Evolutionary conservation across 2,797 vertebrate genomes (phyloP), one percentile per base, ranked within the genome.

Genomic region (Channallabes apus): DNA sequence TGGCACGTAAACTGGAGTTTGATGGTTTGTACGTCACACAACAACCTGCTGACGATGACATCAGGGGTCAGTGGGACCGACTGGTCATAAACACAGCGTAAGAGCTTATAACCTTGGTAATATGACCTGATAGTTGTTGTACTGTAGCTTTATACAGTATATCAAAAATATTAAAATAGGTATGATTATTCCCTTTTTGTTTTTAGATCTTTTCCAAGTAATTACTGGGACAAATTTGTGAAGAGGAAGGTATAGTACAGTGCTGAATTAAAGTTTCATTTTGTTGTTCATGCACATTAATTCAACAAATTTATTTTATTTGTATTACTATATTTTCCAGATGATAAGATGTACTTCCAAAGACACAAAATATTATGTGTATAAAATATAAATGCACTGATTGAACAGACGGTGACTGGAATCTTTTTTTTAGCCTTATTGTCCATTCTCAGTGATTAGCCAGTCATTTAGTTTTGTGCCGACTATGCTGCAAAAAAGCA

Each of bases 41-140:
- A 83, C 97, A 97, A 85, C 97, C 97, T 24, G 96, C 96, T 6
- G 97, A 99, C 88, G 97, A 98, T 84, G 97, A 98, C 92, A 96
- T 98, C 91, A 98, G 96, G 93, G 97, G 97, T 58, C 97, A 99
- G 82, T 99, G 98, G 97, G 97, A 98, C 91, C 93, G 97, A 89
- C 95, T 99, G 22, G 96, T 96, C 84, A 97, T 98, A 91, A 97
- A 97, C 89, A 97, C 97, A 64, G 95, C 93, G 97, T 98, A 93
- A 94, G 96, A 92, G 64, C 51, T 67, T 41, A 4, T 27, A 75
- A 54, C 6, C 18, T 18, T 27, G 7, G 64, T 32, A 38, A 46
- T 65, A 84, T 54, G 51, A 72, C 24, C 29, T 54, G n/a, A 1
- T n/a, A 56, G 14, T 2, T 22, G n/a, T 22, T 4, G 6, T 77